Evolutionary conservation across 2,113 vertebrate genomes (phyloP), one percentile per base, ranked within the genome.

Genomic region (Hydrolagus affinis): DNA sequence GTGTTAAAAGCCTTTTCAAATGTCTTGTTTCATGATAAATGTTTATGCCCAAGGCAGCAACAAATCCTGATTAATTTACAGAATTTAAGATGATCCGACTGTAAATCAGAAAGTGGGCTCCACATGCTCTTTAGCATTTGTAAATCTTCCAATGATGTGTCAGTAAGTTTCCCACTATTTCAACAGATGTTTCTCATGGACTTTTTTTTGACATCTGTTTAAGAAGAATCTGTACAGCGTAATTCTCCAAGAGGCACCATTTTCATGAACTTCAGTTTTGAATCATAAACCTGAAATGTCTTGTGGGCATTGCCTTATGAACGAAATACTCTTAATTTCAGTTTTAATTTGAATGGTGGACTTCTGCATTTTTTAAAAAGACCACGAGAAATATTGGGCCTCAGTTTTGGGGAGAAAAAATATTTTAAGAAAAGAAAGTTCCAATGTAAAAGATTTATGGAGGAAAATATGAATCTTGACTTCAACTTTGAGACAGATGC

Each of bases 401-500:
- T 44, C 44, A 44, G 44, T 44, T 44, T 44, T 44, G 44, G 44
- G 44, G 44, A 6, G 44, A 44, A 44, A 44, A 44, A 1, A 44
- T 73, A 17, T 59, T 64, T 21, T 19, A 21, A 60, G 44, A 32
- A 32, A 86, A 85, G 62, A 74, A 70, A 68, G 72, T 64, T 86
- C 75, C 57, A 76, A 78, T 83, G 60, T 71, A 77, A 85, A 76
- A 70, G 56, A 28, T 19, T 73, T 17, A 28, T 80, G 25, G 76
- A 14, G 23, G 57, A 62, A 77, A 80, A 72, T 69, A 15, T 75
- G 85, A 68, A 86, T 57, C 70, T 85, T 75, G 62, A 76, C 44
- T 80, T n/a, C 30, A 57, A 73, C 70, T 83, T 30, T 56, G 74
- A 30, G 71, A 30, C 87, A 86, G 59, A 85, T 88, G 87, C 76